Conservation (phyloP, 2,113 vertebrate species). For the Paradoxurus hermaphroditus region DNA sequence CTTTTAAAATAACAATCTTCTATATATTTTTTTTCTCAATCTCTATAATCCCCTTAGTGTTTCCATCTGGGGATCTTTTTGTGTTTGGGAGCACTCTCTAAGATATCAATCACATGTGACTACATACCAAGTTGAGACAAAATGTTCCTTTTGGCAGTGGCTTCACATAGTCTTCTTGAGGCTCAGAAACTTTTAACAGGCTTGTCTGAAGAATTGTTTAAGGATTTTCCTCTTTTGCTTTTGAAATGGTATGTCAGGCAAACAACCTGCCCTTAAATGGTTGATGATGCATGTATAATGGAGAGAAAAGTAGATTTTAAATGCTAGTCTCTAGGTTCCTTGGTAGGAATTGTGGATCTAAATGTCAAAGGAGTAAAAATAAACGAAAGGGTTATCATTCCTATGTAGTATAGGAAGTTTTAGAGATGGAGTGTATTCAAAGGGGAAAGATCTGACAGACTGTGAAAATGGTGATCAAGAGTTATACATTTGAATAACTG, state of each 20-base stretch:
- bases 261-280: background rate
- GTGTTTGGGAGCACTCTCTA: background rate
- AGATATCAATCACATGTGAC: background rate
- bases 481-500: background rate
- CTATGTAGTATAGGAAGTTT: slow-evolving; percentile 9
- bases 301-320: slow-evolving; percentile 23
- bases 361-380: background rate
- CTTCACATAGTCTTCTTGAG: background rate
- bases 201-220: slow-evolving; percentile 5
- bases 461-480: background rate
- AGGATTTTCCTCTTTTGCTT: slow-evolving; percentile 28
- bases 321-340: background rate
- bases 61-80: background rate
- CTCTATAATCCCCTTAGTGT: background rate
- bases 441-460: background rate
- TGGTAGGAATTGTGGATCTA: slow-evolving; percentile 22
- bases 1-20: background rate
- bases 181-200: slow-evolving; percentile 11
- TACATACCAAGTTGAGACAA: slow-evolving; percentile 31
- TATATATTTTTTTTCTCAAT: slow-evolving; percentile 22
- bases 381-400: background rate
- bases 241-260: background rate
- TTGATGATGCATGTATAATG: slow-evolving; percentile 18
- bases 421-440: slow-evolving; percentile 20
- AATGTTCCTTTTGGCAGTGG: background rate